Evolutionary conservation across 2,888 invertebrate genomes (phyloP).

Genomic region (Athrips mouffetella): DNA sequence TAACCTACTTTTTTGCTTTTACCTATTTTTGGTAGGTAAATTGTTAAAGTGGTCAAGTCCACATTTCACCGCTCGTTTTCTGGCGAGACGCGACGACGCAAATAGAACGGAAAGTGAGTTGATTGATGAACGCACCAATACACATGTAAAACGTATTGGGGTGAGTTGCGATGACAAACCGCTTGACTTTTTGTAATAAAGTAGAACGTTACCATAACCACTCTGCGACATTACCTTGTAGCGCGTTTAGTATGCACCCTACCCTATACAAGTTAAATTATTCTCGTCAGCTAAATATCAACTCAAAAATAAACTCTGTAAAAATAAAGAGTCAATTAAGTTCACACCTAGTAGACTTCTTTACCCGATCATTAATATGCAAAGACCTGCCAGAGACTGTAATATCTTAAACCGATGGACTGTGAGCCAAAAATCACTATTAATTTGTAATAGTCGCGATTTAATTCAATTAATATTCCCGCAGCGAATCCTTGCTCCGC

Average conservation of each 20-base stretch:
- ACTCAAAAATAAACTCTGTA: background rate
- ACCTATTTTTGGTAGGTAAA: no score
- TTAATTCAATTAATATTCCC: conserved; percentile 43
- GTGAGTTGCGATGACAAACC: conserved; percentile 16
- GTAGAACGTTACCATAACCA: background rate
- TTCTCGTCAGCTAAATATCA: no score
- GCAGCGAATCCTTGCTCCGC: conserved; percentile 35
- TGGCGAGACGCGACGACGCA: conserved; percentile 27
- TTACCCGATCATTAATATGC: conserved; percentile 5
- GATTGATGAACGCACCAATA: conserved; percentile 28
- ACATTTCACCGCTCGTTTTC: conserved; percentile 30
- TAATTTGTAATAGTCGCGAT: conserved; percentile 25
- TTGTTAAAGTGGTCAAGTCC: no score
- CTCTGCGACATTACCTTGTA: no score
- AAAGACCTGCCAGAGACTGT: conserved; percentile 11
- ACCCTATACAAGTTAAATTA: no score
- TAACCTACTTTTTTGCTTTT: no score
- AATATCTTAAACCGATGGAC: conserved; percentile 6
- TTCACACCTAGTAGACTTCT: background rate
- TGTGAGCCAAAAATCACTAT: conserved; percentile 25
- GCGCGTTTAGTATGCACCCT: background rate
- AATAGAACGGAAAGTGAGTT: conserved; percentile 28
- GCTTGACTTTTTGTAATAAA: background rate
- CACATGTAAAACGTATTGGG: conserved; percentile 10
- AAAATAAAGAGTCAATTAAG: background rate